Conservation (phyloP, 2,113 vertebrate species). For the Antechinus stuartii region DNA sequence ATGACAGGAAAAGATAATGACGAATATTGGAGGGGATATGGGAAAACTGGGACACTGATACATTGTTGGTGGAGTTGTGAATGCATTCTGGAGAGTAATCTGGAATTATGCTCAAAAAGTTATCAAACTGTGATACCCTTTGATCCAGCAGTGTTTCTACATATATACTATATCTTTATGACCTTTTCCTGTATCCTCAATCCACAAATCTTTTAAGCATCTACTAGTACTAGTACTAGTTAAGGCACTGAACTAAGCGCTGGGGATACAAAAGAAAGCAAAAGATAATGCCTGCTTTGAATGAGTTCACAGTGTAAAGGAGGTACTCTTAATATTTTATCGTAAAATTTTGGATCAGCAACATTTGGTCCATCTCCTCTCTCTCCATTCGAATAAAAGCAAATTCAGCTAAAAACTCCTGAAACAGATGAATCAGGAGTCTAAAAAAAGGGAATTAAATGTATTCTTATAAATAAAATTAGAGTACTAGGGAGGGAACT, state of each 20-base stretch:
- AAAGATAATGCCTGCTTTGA: not conserved
- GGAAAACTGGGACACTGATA: no score
- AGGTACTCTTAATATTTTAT: not conserved
- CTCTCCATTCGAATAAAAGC: not conserved
- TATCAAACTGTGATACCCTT: no score
- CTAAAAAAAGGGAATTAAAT: not conserved
- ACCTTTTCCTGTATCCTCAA: not conserved
- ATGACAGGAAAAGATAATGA: no score
- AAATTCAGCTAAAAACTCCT: not conserved
- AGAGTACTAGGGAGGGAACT: not conserved
- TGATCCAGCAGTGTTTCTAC: no score
- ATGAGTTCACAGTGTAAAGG: not conserved
- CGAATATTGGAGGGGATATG: no score
- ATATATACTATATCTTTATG: not conserved
- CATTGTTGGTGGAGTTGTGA: no score
- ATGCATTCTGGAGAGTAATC: no score
- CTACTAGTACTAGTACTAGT: no score
- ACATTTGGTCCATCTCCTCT: not conserved
- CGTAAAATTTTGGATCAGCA: not conserved
- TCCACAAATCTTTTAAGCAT: not conserved
- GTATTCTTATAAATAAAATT: not conserved
- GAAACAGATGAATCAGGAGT: not conserved
- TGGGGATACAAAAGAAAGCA: not conserved
- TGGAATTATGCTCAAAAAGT: no score
- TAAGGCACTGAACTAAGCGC: not conserved